Conservation (phyloP, 2,797 vertebrate species). For the Botia almorhae region DNA sequence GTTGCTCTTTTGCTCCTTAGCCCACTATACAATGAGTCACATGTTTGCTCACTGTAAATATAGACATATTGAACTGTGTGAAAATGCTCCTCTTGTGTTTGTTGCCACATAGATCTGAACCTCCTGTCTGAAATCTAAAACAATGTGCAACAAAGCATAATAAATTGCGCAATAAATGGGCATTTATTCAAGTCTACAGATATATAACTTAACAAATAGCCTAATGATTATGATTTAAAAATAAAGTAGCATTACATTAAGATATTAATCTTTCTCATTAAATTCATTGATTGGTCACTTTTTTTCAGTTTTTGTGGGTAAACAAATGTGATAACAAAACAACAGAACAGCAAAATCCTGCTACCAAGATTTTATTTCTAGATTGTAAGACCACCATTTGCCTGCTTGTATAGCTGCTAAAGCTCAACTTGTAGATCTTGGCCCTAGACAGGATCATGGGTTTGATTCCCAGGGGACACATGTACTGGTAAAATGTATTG, state of each 20-base stretch:
- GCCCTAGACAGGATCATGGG: neutral
- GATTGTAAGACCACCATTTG: neutral
- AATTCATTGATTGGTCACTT: neutral
- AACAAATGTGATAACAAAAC: neutral
- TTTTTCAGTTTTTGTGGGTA: too few species aligned
- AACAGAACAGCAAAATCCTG: neutral
- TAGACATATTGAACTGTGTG: neutral
- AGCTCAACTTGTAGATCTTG: neutral
- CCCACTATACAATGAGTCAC: conserved; percentile 30
- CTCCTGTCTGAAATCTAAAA: neutral
- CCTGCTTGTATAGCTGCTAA: neutral
- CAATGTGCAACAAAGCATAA: conserved; percentile 3
- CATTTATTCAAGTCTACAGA: neutral
- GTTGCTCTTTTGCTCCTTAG: neutral
- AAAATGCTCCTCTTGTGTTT: neutral
- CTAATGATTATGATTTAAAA: conserved; percentile 15
- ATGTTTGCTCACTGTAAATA: conserved; percentile 49
- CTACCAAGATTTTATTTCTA: neutral
- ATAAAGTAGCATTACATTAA: too few species aligned
- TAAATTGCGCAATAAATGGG: neutral
- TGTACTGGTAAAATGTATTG: neutral
- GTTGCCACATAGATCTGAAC: conserved; percentile 16
- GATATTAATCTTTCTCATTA: neutral
- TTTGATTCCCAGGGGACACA: neutral
- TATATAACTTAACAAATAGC: neutral